These are phyloP conservation scores for Musca vetustissima DNA, from an alignment of 1,140 invertebrate species.

Conservation along the genomic window DNA sequence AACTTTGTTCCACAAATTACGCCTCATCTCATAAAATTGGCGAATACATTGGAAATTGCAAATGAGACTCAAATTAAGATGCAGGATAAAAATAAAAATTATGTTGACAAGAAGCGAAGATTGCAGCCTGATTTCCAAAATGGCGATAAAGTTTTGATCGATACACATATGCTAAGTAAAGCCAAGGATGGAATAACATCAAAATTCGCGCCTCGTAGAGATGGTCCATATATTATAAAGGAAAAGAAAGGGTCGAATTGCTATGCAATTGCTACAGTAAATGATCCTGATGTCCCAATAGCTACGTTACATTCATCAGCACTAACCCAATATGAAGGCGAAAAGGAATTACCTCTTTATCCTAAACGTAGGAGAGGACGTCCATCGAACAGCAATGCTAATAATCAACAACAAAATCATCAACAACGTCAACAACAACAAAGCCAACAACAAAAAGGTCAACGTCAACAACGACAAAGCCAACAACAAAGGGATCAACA, in stretches of 20 bases:
- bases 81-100: not conserved
- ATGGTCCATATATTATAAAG: conserved; percentile 12
- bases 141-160: not conserved
- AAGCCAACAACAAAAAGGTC: too few species aligned
- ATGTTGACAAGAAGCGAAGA: not conserved
- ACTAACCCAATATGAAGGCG: conserved; percentile 2
- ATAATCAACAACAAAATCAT: too few species aligned
- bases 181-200: not conserved
- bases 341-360: not conserved
- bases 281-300: not conserved
- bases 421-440: too few species aligned
- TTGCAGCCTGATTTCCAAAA: not conserved
- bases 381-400: not conserved
- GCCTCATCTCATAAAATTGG: not conserved
- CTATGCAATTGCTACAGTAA: conserved; percentile 6
- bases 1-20: conserved; percentile 3
- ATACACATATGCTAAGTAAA: too few species aligned
- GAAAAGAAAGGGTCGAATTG: not conserved
- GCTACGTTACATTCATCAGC: not conserved
- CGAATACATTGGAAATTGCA: not conserved
- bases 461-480: too few species aligned
- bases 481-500: too few species aligned
- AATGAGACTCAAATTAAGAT: not conserved
- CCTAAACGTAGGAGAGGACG: not conserved
- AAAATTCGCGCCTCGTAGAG: conserved; percentile 18